Conservation (phyloP, 2,113 vertebrate genomes). For the Mesocricetus auratus region DNA sequence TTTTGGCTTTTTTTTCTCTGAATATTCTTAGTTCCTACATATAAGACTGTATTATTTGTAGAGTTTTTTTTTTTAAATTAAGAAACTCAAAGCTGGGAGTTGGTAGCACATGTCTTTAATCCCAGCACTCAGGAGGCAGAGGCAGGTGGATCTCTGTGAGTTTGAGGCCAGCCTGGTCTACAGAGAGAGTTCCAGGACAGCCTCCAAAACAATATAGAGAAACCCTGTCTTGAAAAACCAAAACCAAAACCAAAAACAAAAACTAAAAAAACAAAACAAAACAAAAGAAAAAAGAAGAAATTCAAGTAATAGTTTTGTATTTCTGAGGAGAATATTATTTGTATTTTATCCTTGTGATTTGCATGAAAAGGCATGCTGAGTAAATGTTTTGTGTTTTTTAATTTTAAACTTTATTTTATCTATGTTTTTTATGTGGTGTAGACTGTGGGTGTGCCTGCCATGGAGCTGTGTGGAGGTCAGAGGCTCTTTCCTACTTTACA, state of each 20-base stretch:
- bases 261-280: too few relatives aligned
- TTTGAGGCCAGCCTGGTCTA: too few relatives aligned
- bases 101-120: too few relatives aligned
- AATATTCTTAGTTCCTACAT: background rate
- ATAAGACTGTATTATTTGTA: background rate
- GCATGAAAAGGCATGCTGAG: background rate
- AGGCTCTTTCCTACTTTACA: background rate
- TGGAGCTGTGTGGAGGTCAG: background rate
- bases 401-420: background rate
- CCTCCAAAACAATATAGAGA: too few relatives aligned
- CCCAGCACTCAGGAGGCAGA: too few relatives aligned
- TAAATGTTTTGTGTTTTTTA: background rate
- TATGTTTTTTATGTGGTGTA: background rate
- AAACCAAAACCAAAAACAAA: too few relatives aligned
- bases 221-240: too few relatives aligned
- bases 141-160: too few relatives aligned
- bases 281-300: too few relatives aligned
- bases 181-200: too few relatives aligned
- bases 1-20: slow-evolving; percentile 46
- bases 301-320: slow-evolving; percentile 17
- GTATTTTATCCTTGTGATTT: background rate
- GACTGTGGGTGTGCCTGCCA: background rate
- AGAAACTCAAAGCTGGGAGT: slow-evolving; percentile 19
- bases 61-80: background rate
- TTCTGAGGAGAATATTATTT: slow-evolving; percentile 41